Evolutionary conservation across 2,113 vertebrate genomes (phyloP).

Genomic region (Oceanodroma tethys): DNA sequence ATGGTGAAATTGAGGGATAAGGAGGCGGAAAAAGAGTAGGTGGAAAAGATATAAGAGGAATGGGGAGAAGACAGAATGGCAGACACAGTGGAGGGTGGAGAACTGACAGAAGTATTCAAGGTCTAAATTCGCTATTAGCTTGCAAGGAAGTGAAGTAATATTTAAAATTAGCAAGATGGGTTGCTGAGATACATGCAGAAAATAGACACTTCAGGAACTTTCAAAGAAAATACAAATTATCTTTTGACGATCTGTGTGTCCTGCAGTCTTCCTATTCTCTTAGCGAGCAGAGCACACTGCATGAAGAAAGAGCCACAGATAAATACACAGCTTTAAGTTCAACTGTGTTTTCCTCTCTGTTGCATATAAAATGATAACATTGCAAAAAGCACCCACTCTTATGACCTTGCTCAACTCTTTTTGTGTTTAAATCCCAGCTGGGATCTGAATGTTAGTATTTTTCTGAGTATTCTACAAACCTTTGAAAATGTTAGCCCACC

Average conservation of each 20-base stretch:
- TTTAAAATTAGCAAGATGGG: conserved; percentile 11
- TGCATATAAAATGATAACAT: neutral
- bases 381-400: neutral
- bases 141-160: conserved; percentile 27
- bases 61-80: neutral
- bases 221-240: neutral
- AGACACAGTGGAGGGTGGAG: neutral
- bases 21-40: neutral
- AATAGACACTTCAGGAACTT: neutral
- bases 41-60: neutral
- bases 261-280: neutral
- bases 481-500: neutral
- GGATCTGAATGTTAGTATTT: neutral
- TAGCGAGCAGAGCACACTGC: neutral
- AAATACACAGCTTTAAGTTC: neutral
- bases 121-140: neutral
- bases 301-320: neutral
- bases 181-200: conserved; percentile 3
- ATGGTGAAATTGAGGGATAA: neutral
- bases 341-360: neutral
- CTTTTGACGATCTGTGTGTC: neutral
- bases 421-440: neutral
- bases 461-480: neutral
- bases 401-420: neutral
- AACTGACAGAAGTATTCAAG: conserved; percentile 5